These are phyloP conservation scores for Macrostomum cliftonense DNA, from an alignment of 2,888 invertebrate species.

Conservation along the genomic window DNA sequence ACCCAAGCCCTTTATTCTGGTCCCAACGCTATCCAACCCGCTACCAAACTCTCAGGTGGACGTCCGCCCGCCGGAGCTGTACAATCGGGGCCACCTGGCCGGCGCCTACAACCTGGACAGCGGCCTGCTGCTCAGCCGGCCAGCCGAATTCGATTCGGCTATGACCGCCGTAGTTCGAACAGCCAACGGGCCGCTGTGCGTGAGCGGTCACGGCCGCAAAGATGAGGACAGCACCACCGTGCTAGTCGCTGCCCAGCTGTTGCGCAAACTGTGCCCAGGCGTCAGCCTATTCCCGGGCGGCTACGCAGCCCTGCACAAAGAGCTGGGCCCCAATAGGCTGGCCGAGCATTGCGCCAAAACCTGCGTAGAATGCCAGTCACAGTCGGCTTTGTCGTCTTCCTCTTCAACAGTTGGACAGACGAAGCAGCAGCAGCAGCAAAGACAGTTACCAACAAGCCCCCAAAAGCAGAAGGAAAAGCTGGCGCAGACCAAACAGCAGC, in stretches of 20 bases:
- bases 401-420: no score
- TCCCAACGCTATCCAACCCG: no score
- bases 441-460: no score
- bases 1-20: no score
- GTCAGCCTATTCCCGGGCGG: slow-evolving; percentile 80
- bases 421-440: no score
- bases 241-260: slow-evolving; percentile 90
- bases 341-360: slow-evolving; percentile 61
- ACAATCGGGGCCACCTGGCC: slow-evolving; percentile 82
- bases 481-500: no score
- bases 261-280: slow-evolving; percentile 76
- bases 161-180: slow-evolving; percentile 48
- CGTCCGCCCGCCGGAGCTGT: slow-evolving; percentile 84
- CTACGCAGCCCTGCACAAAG: slow-evolving; percentile 47
- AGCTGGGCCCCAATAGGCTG: slow-evolving; percentile 60
- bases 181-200: no score
- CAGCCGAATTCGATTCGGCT: slow-evolving; percentile 75
- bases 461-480: no score
- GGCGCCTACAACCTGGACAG: slow-evolving; percentile 95
- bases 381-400: slow-evolving; percentile 38
- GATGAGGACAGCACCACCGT: slow-evolving; percentile 39
- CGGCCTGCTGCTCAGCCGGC: slow-evolving; percentile 86
- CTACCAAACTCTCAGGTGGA: no score
- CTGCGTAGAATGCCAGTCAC: slow-evolving; percentile 58
- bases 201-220: no score